Evolutionary conservation across 2,113 vertebrate species (phyloP).

Genomic region (Alosa alosa): DNA sequence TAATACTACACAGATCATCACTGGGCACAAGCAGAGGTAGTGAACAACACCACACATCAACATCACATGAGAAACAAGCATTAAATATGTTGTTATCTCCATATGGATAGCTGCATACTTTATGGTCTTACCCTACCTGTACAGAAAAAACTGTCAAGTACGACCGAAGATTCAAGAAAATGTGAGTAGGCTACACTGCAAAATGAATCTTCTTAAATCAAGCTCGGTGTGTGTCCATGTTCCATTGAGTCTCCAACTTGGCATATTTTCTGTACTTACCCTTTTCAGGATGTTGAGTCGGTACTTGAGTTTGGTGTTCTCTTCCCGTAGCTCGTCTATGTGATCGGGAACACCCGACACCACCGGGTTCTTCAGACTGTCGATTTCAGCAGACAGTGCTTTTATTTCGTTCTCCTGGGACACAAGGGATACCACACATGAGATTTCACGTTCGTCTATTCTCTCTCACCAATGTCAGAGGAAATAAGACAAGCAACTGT

Average conservation of each 20-base stretch:
- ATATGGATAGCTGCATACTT: no score
- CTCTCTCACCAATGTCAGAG: background rate
- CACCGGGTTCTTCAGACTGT: constrained; percentile 76
- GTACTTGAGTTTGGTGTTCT: constrained; percentile 88
- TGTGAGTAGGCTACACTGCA: no score
- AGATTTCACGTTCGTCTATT: background rate
- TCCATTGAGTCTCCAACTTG: background rate
- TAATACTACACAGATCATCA: no score
- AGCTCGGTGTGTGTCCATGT: background rate
- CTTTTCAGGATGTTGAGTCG: constrained; percentile 84
- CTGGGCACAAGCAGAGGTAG: no score
- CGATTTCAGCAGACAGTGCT: constrained; percentile 81
- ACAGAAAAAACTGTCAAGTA: no score
- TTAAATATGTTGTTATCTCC: no score
- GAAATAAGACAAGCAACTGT: background rate
- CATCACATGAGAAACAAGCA: no score
- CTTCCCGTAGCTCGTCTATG: constrained; percentile 80
- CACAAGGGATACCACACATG: constrained; percentile 23
- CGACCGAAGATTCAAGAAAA: no score
- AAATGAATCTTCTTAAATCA: no score
- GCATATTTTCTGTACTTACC: constrained; percentile 63
- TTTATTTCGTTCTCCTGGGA: constrained; percentile 85
- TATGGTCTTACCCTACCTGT: no score
- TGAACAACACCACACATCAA: no score
- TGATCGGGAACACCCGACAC: constrained; percentile 60